Base-by-base conservation (phyloP, 2,888 invertebrate species). In the Hyalella azteca region DNA sequence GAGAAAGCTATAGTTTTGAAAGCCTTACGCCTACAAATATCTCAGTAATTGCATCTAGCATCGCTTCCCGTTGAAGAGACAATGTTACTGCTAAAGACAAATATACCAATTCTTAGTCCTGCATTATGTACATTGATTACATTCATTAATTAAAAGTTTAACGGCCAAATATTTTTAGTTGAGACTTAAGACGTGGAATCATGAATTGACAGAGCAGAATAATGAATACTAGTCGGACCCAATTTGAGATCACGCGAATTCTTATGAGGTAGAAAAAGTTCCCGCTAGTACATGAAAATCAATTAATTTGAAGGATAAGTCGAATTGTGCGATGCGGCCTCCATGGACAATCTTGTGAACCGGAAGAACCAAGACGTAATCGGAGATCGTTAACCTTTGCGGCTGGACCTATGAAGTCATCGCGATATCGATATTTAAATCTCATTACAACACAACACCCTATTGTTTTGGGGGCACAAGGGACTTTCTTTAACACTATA, bases 311-410 rank as follows among this genome's bases (percentile, higher is more conserved):
- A n/a, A 54, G 7, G 54, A 54, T 26, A 22, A 54, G 49, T 29
- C 22, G 54, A 9, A 5, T 22, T 54, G 54, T 22, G 26, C 7
- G 54, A 54, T 22, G 13, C 54, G 22, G 54, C 54, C 26, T 22
- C 22, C 29, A n/a, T 22, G 54, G 29, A 22, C 54, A 29, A 22
- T 29, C 29, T 26, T 9, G 54, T 26, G 54, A 5, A 29, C 54
- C 54, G 54, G 54, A 54, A 54, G 54, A 29, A 54, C 54, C 54
- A 29, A 22, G 29, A 54, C 22, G 54, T 54, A 54, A 29, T 29
- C 22, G 54, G 54, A 54, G 54, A 54, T 54, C 54, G 54, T 54
- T 54, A 22, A 54, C 54, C 54, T 54, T 19, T 54, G 26, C 54
- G 26, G 54, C 3, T 29, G 29, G 54, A 11, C 54, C 54, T 26